Evolutionary conservation across 2,888 invertebrate species (phyloP).

Genomic region (Leptarthrus brevirostris): DNA sequence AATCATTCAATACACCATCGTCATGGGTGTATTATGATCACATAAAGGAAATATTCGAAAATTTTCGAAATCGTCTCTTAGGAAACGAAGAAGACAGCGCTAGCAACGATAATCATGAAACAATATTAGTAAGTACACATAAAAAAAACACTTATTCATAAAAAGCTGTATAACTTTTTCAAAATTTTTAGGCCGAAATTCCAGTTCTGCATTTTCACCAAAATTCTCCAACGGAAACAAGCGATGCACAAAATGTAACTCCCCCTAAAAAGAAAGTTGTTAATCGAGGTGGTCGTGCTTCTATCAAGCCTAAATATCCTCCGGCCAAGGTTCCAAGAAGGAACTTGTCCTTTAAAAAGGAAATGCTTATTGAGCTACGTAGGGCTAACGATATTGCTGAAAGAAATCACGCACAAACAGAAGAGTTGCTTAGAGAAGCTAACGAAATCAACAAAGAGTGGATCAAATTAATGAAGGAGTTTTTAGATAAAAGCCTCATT

Average conservation of each 20-base stretch:
- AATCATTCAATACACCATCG: not conserved
- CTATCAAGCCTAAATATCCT: not conserved
- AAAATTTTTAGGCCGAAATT: too few species aligned
- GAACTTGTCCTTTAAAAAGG: not conserved
- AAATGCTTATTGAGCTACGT: not conserved
- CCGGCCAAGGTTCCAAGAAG: not conserved
- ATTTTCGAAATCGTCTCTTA: not conserved
- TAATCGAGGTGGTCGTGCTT: too few species aligned
- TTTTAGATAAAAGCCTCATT: not conserved
- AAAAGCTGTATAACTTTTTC: too few species aligned
- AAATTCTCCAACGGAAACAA: too few species aligned
- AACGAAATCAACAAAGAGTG: conserved; percentile 4
- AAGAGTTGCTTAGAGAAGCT: not conserved
- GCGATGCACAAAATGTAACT: too few species aligned
- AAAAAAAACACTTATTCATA: too few species aligned
- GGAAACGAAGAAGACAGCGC: not conserved
- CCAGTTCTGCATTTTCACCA: too few species aligned
- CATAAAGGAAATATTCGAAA: not conserved
- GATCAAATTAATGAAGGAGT: not conserved
- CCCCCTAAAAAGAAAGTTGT: too few species aligned
- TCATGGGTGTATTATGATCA: conserved; percentile 7
- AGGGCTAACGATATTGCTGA: conserved; percentile 3
- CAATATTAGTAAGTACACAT: too few species aligned
- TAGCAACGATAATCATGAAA: not conserved
- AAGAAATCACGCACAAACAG: not conserved